A percentile compares a stretch with the other conserved stretches of the same genome.
Evolutionary conservation across 2,113 vertebrate species (phyloP).

Genomic region (Myotis brandtii): DNA sequence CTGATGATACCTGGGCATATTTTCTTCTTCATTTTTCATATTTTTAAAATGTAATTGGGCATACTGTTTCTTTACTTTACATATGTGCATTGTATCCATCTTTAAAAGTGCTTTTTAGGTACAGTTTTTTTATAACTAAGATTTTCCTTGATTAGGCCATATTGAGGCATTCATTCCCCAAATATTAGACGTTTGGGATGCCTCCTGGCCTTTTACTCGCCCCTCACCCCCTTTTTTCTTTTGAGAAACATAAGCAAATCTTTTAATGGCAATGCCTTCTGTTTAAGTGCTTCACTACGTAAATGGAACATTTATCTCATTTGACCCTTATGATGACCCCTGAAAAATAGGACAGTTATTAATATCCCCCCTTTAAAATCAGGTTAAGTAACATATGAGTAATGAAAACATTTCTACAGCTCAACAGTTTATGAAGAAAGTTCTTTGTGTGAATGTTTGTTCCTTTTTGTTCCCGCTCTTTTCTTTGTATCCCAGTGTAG

Average conservation of each 20-base stretch:
- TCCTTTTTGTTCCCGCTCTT: not conserved
- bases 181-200: not conserved
- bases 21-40: not conserved
- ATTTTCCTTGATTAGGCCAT: not conserved
- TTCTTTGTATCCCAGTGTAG: not conserved
- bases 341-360: not conserved
- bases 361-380: not conserved
- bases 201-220: not conserved
- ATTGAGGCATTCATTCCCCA: conserved; percentile 7
- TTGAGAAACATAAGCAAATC: not conserved
- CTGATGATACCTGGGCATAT: no score
- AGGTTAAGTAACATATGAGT: not conserved
- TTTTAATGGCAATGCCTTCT: not conserved
- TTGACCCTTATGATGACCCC: not conserved
- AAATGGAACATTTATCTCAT: not conserved
- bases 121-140: not conserved
- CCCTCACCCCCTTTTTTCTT: not conserved
- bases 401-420: not conserved
- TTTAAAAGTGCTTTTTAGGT: not conserved
- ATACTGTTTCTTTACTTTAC: not conserved
- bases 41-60: not conserved
- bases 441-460: not conserved
- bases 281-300: not conserved
- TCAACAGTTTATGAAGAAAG: not conserved
- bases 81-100: not conserved